These are phyloP conservation scores for Ictalurus punctatus DNA, from an alignment of 2,113 vertebrate genomes.

Conservation along the genomic window DNA sequence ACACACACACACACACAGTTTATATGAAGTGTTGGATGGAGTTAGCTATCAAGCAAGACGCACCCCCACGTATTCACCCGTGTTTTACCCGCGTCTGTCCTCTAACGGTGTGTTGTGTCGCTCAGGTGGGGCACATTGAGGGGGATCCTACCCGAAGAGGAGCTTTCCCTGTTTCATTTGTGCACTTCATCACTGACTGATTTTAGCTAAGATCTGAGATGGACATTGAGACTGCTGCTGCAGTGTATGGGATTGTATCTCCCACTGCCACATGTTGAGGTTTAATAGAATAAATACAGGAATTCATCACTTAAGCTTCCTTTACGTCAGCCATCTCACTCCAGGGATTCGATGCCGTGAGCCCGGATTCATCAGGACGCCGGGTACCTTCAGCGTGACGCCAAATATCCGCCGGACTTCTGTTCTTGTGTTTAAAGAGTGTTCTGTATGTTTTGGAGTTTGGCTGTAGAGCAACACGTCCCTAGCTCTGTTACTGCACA, in stretches of 20 bases:
- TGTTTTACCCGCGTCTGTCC: neutral
- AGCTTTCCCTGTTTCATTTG: conserved; percentile 90
- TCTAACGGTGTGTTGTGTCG: conserved; percentile 23
- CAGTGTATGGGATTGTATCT: neutral
- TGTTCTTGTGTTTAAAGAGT: conserved; percentile 14
- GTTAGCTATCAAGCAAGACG: neutral
- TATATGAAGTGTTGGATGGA: neutral
- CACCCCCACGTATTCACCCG: neutral
- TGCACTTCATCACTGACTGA: conserved; percentile 94
- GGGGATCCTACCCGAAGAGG: conserved; percentile 84
- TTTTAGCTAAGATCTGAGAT: neutral
- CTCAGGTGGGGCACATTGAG: conserved; percentile 91
- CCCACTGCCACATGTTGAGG: neutral
- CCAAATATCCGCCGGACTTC: neutral
- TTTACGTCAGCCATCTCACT: neutral
- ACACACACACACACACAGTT: neutral
- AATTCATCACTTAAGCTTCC: neutral
- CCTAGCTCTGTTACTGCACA: neutral
- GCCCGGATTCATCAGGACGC: neutral
- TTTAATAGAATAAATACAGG: neutral
- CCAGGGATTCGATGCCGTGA: neutral
- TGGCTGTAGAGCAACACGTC: conserved; percentile 43
- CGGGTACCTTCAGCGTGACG: neutral
- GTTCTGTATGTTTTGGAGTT: conserved; percentile 26
- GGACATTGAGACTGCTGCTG: neutral